Base-by-base conservation (phyloP, 2,797 vertebrate genomes). In the Brachyrhaphis roseni region DNA sequence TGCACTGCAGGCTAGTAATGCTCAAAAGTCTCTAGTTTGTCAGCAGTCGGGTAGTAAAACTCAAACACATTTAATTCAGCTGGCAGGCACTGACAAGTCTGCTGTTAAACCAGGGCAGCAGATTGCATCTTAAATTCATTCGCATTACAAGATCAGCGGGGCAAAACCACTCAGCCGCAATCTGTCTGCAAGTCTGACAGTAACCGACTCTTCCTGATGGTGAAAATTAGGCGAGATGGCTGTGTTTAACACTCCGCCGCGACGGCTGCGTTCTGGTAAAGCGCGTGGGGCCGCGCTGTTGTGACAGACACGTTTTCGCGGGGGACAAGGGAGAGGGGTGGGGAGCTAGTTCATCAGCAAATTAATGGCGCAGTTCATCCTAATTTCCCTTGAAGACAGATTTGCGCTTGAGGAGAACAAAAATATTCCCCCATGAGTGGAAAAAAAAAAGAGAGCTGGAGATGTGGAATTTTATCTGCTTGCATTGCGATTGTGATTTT, bases 171-270 rank as follows among this genome's bases (percentile, higher is more conserved):
- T 92, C 88, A 75, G 85, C 74, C 74, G 16, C 89, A 92, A 90
- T 92, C 87, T 90, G 91, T 87, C 89, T 84, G 81, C 26, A 6
- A 84, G 88, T 83, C 90, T 90, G 91, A 90, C 87, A 86, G 88
- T 46, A 79, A 88, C 78, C 62, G 90, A 92, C 94, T 93, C 91
- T 77, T 93, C 92, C 93, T 88, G 93, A 92, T 88, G 89, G 91
- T 86, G 89, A 89, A 88, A 92, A 92, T 77, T 68, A 84, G 77
- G 71, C 18, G 76, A 85, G 84, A 85, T 2, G 84, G 79, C 82
- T 72, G 75, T 78, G 87, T 83, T 75, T 47, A 68, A 89, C 53
- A 78, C 82, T 7, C 23, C 41, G 72, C 75, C 15, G 75, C 62
- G 77, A 78, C 11, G 64, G 78, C 18, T 43, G 57, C 6, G 81